Evolutionary conservation across 2,888 invertebrate genomes (phyloP).

Genomic region (Caenorhabditis becei): DNA sequence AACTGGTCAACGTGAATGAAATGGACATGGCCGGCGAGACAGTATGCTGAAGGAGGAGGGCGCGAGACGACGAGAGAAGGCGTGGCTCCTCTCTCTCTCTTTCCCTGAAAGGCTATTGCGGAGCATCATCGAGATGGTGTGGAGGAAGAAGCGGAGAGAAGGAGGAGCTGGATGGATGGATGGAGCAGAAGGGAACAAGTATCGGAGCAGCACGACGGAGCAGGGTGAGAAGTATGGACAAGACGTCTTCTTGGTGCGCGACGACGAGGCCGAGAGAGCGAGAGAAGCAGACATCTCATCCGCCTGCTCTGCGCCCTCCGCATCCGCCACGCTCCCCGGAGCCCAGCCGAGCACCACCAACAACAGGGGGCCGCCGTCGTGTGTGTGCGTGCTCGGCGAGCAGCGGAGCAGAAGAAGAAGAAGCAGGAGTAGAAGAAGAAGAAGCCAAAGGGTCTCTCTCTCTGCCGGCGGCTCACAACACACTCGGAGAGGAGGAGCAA

Average conservation of each 20-base stretch:
- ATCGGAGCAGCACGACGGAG: neutral
- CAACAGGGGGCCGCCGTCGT: slow-evolving; percentile 28
- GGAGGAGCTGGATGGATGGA: neutral
- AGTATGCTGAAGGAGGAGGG: slow-evolving; percentile 16
- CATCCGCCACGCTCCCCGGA: slow-evolving; percentile 7
- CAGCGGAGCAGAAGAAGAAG: slow-evolving; percentile 36
- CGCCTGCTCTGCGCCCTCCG: slow-evolving; percentile 13
- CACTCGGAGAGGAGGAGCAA: neutral
- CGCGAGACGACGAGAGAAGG: slow-evolving; percentile 22
- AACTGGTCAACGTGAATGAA: slow-evolving; percentile 53
- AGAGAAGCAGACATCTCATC: slow-evolving; percentile 19
- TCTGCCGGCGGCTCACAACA: slow-evolving; percentile 16
- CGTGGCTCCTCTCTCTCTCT: slow-evolving; percentile 46
- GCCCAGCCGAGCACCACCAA: slow-evolving; percentile 16
- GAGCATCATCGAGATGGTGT: slow-evolving; percentile 14
- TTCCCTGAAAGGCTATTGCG: slow-evolving; percentile 31
- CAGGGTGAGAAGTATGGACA: slow-evolving; percentile 44
- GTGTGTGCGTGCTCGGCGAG: slow-evolving; percentile 21
- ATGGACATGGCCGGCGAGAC: slow-evolving; percentile 16
- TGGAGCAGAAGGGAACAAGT: slow-evolving; percentile 15
- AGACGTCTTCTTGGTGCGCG: slow-evolving; percentile 41
- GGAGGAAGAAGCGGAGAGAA: slow-evolving; percentile 9
- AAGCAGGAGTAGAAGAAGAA: slow-evolving; percentile 21
- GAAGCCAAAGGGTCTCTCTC: slow-evolving; percentile 26
- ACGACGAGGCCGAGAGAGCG: slow-evolving; percentile 25